Percentiles rank a stretch among this genome's conserved stretches.
Evolutionary conservation across 1,140 invertebrate genomes (phyloP).

Genomic region (Galleria mellonella): DNA sequence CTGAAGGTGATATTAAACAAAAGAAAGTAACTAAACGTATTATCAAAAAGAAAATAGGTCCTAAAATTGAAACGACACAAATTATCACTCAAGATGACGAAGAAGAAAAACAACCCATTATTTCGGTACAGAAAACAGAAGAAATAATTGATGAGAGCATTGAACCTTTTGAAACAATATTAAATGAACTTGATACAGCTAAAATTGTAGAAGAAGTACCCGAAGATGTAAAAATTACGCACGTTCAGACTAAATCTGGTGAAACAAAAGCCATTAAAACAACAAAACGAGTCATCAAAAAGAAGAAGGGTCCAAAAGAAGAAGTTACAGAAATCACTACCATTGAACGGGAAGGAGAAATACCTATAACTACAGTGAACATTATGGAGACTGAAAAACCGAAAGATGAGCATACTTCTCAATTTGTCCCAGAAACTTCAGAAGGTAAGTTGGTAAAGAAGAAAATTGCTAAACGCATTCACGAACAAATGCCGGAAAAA

Average conservation of each 20-base stretch:
- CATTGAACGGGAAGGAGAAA: slow-evolving; percentile 37
- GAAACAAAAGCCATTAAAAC: slow-evolving; percentile 45
- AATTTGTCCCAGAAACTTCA: slow-evolving; percentile 5
- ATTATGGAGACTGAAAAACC: slow-evolving; percentile 23
- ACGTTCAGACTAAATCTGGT: slow-evolving; percentile 42
- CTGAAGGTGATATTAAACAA: slow-evolving; percentile 42
- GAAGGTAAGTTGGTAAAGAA: slow-evolving; percentile 17
- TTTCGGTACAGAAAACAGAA: slow-evolving; percentile 10
- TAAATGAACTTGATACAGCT: slow-evolving; percentile 29
- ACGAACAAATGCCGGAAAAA: slow-evolving; percentile 25
- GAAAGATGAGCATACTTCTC: background rate
- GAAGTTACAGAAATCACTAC: slow-evolving; percentile 56
- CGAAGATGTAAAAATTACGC: slow-evolving; percentile 47
- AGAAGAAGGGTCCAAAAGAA: slow-evolving; percentile 38
- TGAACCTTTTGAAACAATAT: slow-evolving; percentile 13
- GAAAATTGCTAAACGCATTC: slow-evolving; percentile 7
- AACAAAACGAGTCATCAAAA: slow-evolving; percentile 51
- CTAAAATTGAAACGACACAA: slow-evolving; percentile 36
- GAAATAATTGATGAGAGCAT: slow-evolving; percentile 11
- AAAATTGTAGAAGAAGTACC: slow-evolving; percentile 41
- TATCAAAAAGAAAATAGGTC: slow-evolving; percentile 40
- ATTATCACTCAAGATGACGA: slow-evolving; percentile 41
- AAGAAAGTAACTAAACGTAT: slow-evolving; percentile 49
- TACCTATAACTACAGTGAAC: slow-evolving; percentile 50
- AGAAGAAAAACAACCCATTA: slow-evolving; percentile 20